A percentile compares a stretch with the other conserved stretches of the same genome.
phyloP scores from a whole-genome alignment of 2,888 invertebrate genomes.

The Drosophila nr. medialis region DNA sequence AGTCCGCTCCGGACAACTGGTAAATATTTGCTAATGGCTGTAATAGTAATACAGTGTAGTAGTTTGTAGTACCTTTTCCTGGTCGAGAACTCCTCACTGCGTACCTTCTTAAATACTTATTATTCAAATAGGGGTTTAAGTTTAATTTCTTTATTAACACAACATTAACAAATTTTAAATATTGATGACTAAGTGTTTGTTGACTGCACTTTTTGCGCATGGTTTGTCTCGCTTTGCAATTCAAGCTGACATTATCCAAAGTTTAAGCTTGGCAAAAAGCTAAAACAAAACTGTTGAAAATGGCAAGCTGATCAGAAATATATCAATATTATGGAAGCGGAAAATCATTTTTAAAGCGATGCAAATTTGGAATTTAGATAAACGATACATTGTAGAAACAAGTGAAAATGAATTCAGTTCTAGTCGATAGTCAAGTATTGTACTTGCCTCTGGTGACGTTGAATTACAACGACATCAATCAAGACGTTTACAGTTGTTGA shows the following conservation, averaged over 20 bases:
- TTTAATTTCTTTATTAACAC: slow-evolving; percentile 6
- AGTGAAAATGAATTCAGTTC: slow-evolving; percentile 13
- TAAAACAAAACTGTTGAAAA: neutral
- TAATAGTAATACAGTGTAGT: neutral
- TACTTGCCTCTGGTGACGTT: slow-evolving; percentile 20
- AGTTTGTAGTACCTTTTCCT: too few species aligned
- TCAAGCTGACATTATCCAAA: neutral
- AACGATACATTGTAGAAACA: neutral
- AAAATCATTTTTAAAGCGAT: neutral
- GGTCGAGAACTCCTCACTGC: too few species aligned
- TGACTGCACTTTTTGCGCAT: slow-evolving; percentile 16
- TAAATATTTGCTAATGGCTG: neutral
- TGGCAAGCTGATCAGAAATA: neutral
- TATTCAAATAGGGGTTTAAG: neutral
- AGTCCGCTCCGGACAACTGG: neutral
- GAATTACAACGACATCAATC: slow-evolving; percentile 44
- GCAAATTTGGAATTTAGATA: neutral
- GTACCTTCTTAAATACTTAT: neutral
- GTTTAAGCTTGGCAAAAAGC: neutral
- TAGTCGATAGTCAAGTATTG: slow-evolving; percentile 9
- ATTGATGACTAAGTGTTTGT: slow-evolving; percentile 8
- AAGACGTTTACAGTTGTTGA: slow-evolving; percentile 24
- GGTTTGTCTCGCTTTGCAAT: slow-evolving; percentile 1
- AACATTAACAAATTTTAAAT: neutral
- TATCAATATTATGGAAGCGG: neutral